These are phyloP conservation scores for Atopsyche davidsoni DNA, from an alignment of 1,140 invertebrate genomes.

Conservation along the genomic window DNA sequence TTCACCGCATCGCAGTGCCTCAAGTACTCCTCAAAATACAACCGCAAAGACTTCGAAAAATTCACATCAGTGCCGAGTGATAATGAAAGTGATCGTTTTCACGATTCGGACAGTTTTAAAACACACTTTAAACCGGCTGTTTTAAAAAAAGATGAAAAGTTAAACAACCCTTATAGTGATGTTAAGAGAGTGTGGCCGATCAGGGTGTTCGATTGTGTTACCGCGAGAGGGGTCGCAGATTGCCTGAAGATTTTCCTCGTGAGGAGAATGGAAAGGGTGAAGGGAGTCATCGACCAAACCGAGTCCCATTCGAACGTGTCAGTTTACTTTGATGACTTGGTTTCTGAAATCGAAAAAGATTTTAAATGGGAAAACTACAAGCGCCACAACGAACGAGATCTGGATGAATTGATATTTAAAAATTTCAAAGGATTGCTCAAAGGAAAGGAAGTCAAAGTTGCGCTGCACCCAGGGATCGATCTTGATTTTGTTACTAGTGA, in stretches of 20 bases:
- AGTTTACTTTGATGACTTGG: constrained; percentile 28
- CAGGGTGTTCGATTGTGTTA: constrained; percentile 34
- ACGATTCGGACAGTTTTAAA: too few relatives aligned
- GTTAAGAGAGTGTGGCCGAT: constrained; percentile 20
- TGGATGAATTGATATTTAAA: constrained; percentile 36
- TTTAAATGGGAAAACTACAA: constrained; percentile 41
- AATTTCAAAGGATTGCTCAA: constrained; percentile 36
- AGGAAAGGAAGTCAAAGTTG: constrained; percentile 33
- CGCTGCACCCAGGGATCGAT: constrained; percentile 34
- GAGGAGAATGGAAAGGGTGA: constrained; percentile 39
- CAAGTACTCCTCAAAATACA: constrained; percentile 27
- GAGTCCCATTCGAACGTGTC: constrained; percentile 27
- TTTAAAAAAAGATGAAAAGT: neutral
- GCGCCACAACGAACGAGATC: constrained; percentile 34
- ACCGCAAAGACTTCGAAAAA: constrained; percentile 10
- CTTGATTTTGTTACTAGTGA: constrained; percentile 34
- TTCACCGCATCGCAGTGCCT: neutral
- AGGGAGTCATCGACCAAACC: constrained; percentile 22
- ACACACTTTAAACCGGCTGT: neutral
- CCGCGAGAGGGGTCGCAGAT: constrained; percentile 35
- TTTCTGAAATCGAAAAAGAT: constrained; percentile 18
- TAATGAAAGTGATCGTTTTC: neutral
- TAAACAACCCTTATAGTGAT: neutral
- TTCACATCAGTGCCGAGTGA: neutral
- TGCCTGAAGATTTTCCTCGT: constrained; percentile 41